These are phyloP conservation scores for Mythimna ferrago DNA, from an alignment of 2,888 invertebrate species.

Conservation along the genomic window DNA sequence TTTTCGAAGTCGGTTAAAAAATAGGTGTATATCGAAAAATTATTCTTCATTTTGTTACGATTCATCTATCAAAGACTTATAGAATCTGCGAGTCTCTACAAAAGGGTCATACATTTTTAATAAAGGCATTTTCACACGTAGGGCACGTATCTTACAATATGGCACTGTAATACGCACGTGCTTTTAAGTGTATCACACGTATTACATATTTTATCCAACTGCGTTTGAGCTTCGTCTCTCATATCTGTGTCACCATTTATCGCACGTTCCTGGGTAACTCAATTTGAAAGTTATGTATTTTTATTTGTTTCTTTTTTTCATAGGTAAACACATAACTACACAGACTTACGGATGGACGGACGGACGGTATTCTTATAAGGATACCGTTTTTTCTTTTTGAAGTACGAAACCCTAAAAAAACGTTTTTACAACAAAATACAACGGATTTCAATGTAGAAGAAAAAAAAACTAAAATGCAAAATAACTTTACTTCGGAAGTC, in stretches of 20 bases:
- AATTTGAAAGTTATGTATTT: background rate
- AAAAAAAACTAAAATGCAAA: too few relatives aligned
- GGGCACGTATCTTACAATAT: background rate
- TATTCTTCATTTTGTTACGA: background rate
- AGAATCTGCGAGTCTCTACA: background rate
- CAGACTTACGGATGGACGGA: too few relatives aligned
- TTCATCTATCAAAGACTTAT: background rate
- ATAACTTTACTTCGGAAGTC: too few relatives aligned
- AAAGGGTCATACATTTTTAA: conserved; percentile 15
- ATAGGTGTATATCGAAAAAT: background rate
- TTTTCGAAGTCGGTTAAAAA: too few relatives aligned
- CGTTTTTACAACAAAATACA: too few relatives aligned
- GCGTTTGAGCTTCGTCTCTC: background rate
- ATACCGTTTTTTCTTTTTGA: too few relatives aligned
- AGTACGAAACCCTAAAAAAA: too few relatives aligned
- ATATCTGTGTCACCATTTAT: background rate
- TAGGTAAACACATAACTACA: background rate
- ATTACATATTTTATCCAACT: conserved; percentile 7
- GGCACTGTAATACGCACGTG: conserved; percentile 1
- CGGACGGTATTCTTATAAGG: too few relatives aligned
- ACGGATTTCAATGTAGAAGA: too few relatives aligned
- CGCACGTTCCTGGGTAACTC: background rate
- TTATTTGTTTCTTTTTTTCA: background rate
- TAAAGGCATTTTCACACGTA: background rate
- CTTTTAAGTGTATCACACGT: conserved; percentile 10